Evolutionary conservation across 2,888 invertebrate genomes (phyloP).

Genomic region (Epinotia bilunana): DNA sequence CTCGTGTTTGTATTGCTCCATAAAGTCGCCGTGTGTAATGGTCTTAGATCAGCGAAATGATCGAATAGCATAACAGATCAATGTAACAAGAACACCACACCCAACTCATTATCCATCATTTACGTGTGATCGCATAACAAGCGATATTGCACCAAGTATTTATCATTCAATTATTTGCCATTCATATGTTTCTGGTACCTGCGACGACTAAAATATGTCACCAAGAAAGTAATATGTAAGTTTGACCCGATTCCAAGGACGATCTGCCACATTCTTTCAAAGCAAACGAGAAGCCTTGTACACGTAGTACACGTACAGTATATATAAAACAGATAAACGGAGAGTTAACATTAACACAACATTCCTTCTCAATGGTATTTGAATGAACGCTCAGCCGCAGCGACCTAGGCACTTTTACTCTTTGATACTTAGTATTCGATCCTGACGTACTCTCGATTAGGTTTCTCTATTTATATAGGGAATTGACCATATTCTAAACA

Average conservation of each 20-base stretch:
- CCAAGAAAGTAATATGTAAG: not conserved
- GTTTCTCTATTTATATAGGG: slow-evolving; percentile 34
- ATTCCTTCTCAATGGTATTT: not conserved
- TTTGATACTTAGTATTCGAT: slow-evolving; percentile 30
- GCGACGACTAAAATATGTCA: not conserved
- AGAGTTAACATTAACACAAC: not conserved
- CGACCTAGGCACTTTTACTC: slow-evolving; percentile 8
- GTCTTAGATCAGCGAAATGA: slow-evolving; percentile 32
- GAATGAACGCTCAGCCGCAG: not conserved
- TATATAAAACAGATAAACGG: not conserved
- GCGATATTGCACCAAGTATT: slow-evolving; percentile 12
- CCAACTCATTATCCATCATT: slow-evolving; percentile 22
- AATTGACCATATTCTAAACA: slow-evolving; percentile 40
- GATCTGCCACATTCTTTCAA: not conserved
- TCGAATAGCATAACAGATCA: slow-evolving; percentile 26
- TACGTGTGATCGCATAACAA: slow-evolving; percentile 38
- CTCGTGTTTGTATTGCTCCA: no score
- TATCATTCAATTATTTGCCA: slow-evolving; percentile 13
- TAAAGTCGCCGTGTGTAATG: no score
- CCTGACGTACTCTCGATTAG: slow-evolving; percentile 16
- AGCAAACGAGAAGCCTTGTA: not conserved
- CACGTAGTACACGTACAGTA: not conserved
- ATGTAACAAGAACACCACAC: slow-evolving; percentile 42
- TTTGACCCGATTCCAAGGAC: not conserved
- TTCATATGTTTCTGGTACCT: not conserved